Conservation (phyloP, 1,140 invertebrate species). For the Pogonomyrmex californicus region DNA sequence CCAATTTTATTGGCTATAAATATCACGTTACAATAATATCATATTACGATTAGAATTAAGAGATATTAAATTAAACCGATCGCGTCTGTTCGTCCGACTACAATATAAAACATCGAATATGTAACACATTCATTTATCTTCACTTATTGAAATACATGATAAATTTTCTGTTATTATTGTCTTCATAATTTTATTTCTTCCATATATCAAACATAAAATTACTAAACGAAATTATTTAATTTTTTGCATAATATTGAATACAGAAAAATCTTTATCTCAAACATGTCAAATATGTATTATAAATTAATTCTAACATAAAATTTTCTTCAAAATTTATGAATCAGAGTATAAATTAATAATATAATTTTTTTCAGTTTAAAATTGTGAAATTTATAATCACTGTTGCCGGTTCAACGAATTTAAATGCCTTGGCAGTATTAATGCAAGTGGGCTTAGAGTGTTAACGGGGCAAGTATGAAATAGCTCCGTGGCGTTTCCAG, state of each 20-base stretch:
- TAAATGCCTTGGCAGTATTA: slow-evolving; percentile 7
- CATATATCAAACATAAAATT: not conserved
- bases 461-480: slow-evolving; percentile 39
- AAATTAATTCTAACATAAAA: slow-evolving; percentile 26
- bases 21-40: slow-evolving; percentile 21
- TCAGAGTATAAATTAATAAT: not conserved
- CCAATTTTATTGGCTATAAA: not conserved
- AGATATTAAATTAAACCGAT: slow-evolving; percentile 17
- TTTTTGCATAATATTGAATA: not conserved
- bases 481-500: slow-evolving; percentile 36
- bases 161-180: not conserved
- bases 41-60: not conserved
- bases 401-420: slow-evolving; percentile 5
- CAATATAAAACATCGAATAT: slow-evolving; percentile 16
- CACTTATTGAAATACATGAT: not conserved
- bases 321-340: not conserved
- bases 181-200: not conserved
- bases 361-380: not conserved
- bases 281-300: not conserved
- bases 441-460: slow-evolving; percentile 8
- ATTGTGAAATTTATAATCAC: slow-evolving; percentile 6
- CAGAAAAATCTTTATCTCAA: not conserved
- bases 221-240: not conserved
- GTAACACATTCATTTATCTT: not conserved
- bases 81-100: not conserved